Conservation (phyloP, 2,113 vertebrate genomes). For the Neogale vison region DNA sequence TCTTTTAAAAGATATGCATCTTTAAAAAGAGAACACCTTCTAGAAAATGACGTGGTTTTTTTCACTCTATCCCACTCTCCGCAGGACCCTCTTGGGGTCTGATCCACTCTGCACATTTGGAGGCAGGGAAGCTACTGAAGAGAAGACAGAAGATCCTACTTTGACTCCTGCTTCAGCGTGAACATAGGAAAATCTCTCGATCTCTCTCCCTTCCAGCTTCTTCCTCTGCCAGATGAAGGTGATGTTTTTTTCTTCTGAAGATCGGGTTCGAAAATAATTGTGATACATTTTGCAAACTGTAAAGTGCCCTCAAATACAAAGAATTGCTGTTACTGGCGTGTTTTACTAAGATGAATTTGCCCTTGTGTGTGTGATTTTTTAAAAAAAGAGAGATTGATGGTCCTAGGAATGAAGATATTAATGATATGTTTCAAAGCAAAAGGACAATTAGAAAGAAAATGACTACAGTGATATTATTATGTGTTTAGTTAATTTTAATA, state of each 20-base stretch:
- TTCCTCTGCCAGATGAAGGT: background rate
- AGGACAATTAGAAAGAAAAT: background rate
- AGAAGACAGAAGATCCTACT: background rate
- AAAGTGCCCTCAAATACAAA: background rate
- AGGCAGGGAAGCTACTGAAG: fast-evolving
- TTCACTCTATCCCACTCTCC: background rate
- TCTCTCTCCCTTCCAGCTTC: background rate
- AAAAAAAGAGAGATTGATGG: background rate
- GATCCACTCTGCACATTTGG: fast-evolving
- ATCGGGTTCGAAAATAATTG: background rate
- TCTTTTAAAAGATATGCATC: background rate
- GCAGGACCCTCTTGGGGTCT: no score
- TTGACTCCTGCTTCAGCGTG: background rate
- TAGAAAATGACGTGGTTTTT: background rate
- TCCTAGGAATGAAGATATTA: background rate
- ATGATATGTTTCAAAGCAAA: background rate
- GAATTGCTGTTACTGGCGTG: background rate
- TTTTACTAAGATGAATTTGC: background rate
- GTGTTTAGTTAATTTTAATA: background rate
- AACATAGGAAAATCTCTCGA: background rate
- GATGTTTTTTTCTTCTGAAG: background rate
- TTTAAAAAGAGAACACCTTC: background rate
- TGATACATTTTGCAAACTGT: background rate
- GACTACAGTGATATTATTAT: background rate
- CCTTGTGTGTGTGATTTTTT: background rate